Conservation (phyloP, 2,888 invertebrate genomes). For the Drosophila diplacantha region DNA sequence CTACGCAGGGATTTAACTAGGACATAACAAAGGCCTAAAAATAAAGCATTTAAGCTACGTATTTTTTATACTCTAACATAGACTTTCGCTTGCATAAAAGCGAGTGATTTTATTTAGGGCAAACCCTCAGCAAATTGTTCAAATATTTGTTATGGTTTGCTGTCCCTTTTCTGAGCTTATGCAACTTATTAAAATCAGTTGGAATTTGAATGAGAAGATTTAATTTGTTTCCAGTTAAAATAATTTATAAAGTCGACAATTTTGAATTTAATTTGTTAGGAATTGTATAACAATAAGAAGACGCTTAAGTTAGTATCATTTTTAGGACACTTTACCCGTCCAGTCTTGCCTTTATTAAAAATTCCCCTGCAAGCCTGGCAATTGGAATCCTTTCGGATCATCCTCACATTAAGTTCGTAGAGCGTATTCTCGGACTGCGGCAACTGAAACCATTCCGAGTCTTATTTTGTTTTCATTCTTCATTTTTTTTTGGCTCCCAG, state of each 20-base stretch:
- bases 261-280: background rate
- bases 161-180: too few relatives aligned
- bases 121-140: background rate
- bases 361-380: background rate
- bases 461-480: slow-evolving; percentile 6
- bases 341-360: slow-evolving; percentile 5
- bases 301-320: background rate
- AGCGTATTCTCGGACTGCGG: slow-evolving; percentile 13
- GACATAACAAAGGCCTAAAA: background rate
- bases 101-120: background rate
- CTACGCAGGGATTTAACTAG: slow-evolving; percentile 2
- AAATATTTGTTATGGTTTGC: background rate
- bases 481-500: slow-evolving; percentile 18
- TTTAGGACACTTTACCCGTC: too few relatives aligned
- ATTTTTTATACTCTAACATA: background rate
- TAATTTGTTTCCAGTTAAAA: too few relatives aligned
- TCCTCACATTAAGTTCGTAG: background rate
- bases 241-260: background rate
- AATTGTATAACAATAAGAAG: background rate
- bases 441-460: slow-evolving; percentile 12
- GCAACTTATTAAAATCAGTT: background rate
- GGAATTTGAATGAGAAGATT: background rate
- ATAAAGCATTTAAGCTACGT: background rate
- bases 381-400: background rate
- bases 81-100: background rate